Percentiles rank a stretch among this genome's conserved stretches.
Evolutionary conservation across 2,113 vertebrate genomes (phyloP).

Genomic region (Emydura subglobosa): DNA sequence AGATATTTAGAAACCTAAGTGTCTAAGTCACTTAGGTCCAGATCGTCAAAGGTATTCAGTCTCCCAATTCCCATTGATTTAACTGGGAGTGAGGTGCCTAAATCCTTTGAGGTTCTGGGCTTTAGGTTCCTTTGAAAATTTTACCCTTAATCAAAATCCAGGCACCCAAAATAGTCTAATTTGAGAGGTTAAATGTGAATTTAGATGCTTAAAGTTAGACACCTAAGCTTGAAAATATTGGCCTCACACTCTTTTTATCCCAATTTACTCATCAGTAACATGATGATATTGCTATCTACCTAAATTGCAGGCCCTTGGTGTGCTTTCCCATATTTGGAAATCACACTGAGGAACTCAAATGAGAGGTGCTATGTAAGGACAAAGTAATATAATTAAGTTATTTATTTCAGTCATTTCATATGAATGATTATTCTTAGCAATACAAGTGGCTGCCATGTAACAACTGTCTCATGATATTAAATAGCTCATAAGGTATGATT

Average conservation of each 20-base stretch:
- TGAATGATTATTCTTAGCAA: background rate
- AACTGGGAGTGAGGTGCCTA: rapidly evolving
- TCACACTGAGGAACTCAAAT: background rate
- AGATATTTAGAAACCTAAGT: background rate
- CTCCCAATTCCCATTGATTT: background rate
- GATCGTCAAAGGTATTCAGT: background rate
- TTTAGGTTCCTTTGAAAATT: background rate
- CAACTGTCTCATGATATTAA: background rate
- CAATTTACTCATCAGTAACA: background rate
- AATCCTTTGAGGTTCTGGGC: background rate
- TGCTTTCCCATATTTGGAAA: background rate
- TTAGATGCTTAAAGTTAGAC: background rate
- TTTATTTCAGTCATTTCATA: background rate
- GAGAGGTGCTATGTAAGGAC: background rate
- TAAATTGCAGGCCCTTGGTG: background rate
- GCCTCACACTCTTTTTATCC: rapidly evolving
- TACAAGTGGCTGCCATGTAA: background rate
- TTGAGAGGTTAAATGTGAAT: background rate
- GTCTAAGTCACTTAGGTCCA: background rate
- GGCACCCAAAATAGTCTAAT: background rate
- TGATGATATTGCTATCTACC: background rate
- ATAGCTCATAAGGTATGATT: background rate
- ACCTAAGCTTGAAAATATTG: background rate
- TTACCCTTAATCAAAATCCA: background rate
- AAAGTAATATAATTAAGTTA: background rate